Evolutionary conservation across 2,797 vertebrate genomes (phyloP).

Genomic region (Aeoliscus strigatus): DNA sequence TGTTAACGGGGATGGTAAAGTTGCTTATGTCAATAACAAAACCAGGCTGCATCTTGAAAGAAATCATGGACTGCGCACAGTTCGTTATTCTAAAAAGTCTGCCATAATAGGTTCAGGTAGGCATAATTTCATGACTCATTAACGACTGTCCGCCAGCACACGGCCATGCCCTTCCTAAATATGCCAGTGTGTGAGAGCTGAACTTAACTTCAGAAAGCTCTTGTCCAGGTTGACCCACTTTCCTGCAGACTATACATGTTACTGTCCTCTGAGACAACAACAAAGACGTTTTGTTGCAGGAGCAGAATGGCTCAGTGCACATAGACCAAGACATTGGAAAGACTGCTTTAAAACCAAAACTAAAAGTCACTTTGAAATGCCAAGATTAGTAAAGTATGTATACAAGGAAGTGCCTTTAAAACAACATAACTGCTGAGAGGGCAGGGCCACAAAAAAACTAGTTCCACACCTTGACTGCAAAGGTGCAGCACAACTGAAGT

Average conservation of each 20-base stretch:
- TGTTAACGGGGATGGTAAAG: background rate
- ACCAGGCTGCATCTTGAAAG: background rate
- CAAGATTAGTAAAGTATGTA: conserved; percentile 6
- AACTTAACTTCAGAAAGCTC: conserved; percentile 24
- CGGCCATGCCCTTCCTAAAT: conserved; percentile 30
- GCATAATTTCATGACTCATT: conserved; percentile 16
- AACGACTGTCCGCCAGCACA: conserved; percentile 13
- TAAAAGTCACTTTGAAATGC: background rate
- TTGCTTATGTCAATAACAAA: conserved; percentile 3
- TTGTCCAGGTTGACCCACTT: conserved; percentile 32
- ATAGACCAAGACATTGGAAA: conserved; percentile 4
- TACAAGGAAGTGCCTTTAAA: conserved; percentile 31
- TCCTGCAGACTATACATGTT: conserved; percentile 15
- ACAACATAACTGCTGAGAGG: conserved; percentile 3
- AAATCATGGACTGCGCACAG: background rate
- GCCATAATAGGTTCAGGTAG: conserved; percentile 4
- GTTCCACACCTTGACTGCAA: conserved; percentile 24
- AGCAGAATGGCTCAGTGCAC: background rate
- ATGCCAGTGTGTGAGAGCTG: conserved; percentile 12
- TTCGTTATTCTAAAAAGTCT: background rate
- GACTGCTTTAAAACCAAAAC: conserved; percentile 12
- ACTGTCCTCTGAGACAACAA: conserved; percentile 2
- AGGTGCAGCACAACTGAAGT: conserved; percentile 4
- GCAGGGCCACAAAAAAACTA: conserved; percentile 6
- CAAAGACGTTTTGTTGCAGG: conserved; percentile 12